Base-by-base conservation (phyloP, 2,113 vertebrate genomes). In the Seriola rivoliana region DNA sequence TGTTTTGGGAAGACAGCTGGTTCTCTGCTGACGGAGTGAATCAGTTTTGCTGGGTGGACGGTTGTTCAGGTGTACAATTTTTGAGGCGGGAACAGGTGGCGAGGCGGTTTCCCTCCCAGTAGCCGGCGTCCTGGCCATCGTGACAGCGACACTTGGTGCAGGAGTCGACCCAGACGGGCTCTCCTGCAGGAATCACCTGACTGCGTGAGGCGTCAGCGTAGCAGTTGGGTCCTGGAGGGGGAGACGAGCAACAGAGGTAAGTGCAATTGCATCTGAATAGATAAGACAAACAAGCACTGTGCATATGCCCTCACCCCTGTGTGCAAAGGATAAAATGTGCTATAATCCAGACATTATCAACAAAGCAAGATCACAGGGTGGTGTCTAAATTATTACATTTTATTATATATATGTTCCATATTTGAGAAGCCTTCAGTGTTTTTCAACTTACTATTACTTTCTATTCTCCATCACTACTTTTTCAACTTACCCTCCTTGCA, bases 121-220 rank as follows among this genome's bases (percentile, higher is more conserved):
- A 97, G 50, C 96, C 95, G 0, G 94, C 96, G 6, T 97, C 96
- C 81, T 96, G 95, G 17, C 95, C 95, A 0, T 96, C 95, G 0
- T 96, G 96, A 80, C 96, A 97, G 0, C 94, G 95, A 48, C 96
- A 96, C 86, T 93, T 95, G 83, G 95, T 96, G 89, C 96, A 97
- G 46, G 94, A 94, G 85, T 96, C 92, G 4, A 96, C 91, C 96
- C 96, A 97, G 62, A 95, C 64, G 1, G 94, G 88, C 48, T 94
- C 94, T 8, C 96, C 96, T 14, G 92, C 95, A 10, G 95, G 95
- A 74, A 97, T 96, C 79, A 96, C 93, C 32, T 87, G 90, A 29
- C 57, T 86, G 77, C 92, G 93, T 46, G 95, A 90, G 5, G 89
- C 84, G 72, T 96, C 94, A 1, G 85, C 89, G 5, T 96, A 97